phyloP scores from a whole-genome alignment of 30 jellyfish, hydroid and myxozoan species.

The Aurelia coerulea region DNA sequence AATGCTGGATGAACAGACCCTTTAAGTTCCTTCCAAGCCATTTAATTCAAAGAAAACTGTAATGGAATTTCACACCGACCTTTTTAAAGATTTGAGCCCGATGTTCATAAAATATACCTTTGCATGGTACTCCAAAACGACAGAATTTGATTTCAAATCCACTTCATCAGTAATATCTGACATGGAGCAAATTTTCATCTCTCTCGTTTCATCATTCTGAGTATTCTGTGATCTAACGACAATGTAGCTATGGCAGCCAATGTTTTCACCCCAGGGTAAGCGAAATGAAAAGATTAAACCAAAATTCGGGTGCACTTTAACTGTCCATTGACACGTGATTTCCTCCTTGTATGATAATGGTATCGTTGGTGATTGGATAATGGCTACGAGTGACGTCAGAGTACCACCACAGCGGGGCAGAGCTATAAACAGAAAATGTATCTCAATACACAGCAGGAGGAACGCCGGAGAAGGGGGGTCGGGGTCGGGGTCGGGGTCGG shows the following conservation, averaged over 20 bases:
- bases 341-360: conserved; percentile 69
- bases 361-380: conserved; percentile 69
- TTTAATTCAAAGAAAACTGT: no score
- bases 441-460: no score
- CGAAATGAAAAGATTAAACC: conserved; percentile 61
- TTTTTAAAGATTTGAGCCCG: no score
- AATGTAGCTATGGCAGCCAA: conserved; percentile 60
- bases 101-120: conserved; percentile 31
- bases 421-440: conserved; percentile 23
- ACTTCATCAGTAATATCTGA: conserved; percentile 67
- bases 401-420: conserved; percentile 80
- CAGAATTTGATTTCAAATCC: conserved; percentile 56
- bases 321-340: conserved; percentile 74
- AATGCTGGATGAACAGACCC: no score
- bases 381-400: conserved; percentile 56
- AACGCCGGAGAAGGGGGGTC: no score
- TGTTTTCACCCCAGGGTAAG: conserved; percentile 71
- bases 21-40: no score
- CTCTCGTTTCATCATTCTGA: not conserved
- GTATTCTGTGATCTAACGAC: conserved; percentile 13
- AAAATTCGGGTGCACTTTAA: conserved; percentile 34
- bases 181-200: conserved; percentile 65
- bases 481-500: no score
- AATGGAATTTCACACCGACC: no score
- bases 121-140: conserved; percentile 77